Evolutionary conservation across 2,797 vertebrate species (phyloP), one percentile per base, ranked within the genome.

Genomic region (Sebastes kiyomatsui): DNA sequence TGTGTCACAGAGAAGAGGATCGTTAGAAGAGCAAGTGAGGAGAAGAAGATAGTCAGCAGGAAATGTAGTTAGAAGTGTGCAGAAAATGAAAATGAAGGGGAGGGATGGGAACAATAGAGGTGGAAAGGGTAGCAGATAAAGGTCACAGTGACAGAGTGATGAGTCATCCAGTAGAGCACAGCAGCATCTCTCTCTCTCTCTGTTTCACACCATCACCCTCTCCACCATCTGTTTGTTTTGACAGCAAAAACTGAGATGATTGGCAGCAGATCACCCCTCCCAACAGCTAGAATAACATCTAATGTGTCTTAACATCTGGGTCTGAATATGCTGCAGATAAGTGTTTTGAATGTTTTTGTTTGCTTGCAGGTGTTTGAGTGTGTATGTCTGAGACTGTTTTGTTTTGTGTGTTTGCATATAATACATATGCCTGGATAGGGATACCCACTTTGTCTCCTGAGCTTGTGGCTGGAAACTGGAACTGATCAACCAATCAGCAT

Each of bases 71-170:
- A 59, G 72, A 83, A 32, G 60, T 72, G 13, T 87, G 69, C 32
- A 68, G 74, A 84, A 82, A 90, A 83, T 88, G 22, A 84, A 88
- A 82, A 83, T 22, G 42, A 84, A 69, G 28, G 12, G 49, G 25
- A 70, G 67, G 65, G 64, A 64, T 16, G 28, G 62, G 62, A 76
- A 74, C 54, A 76, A 84, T 33, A 27, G 78, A 78, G 81, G 77
- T 74, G 65, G 80, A 81, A 76, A 86, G 77, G 74, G 64, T 73
- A 73, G 79, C 42, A 71, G 87, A 88, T 81, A 93, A 94, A 94
- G 92, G 93, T 93, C 90, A 89, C 73, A 28, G 62, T 83, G 85
- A 85, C 81, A 83, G 83, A 82, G 76, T 84, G 91, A 88, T 93
- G 91, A 93, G 90, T 94, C 92, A 95, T 90, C 35, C 66, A 66